These are phyloP conservation scores for Phycodurus eques DNA, from an alignment of 2,113 vertebrate species.

Conservation along the genomic window DNA sequence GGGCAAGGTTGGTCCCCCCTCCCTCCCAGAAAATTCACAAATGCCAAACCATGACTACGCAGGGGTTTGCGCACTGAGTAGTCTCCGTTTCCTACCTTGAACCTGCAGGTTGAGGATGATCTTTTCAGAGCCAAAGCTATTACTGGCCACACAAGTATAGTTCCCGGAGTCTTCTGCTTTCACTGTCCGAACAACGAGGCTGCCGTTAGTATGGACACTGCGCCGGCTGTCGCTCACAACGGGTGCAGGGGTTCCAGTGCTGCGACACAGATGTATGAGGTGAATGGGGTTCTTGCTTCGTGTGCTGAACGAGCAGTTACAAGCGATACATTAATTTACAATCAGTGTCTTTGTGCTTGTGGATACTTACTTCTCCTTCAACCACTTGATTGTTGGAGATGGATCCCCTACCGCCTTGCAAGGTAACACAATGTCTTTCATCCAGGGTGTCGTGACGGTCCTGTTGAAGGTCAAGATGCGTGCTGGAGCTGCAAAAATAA, in stretches of 20 bases:
- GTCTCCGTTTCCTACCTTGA: conserved; percentile 79
- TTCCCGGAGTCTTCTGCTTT: conserved; percentile 98
- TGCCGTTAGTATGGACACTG: conserved; percentile 92
- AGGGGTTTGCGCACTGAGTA: background rate
- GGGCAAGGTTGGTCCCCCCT: no score
- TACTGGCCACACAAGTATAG: conserved; percentile 92
- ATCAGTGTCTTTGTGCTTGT: no score
- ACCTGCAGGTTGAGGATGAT: conserved; percentile 95
- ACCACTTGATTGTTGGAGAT: conserved; percentile 92
- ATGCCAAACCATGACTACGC: background rate
- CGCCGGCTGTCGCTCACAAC: conserved; percentile 91
- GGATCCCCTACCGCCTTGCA: conserved; percentile 96
- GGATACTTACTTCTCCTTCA: conserved; percentile 91
- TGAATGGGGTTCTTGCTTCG: background rate
- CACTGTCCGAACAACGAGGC: conserved; percentile 92
- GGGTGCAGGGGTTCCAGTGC: conserved; percentile 90
- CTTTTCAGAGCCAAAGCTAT: conserved; percentile 95
- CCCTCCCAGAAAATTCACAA: no score
- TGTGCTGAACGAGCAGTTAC: background rate
- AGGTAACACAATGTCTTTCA: conserved; percentile 93
- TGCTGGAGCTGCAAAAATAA: conserved; percentile 81
- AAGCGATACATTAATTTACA: background rate
- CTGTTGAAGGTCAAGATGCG: conserved; percentile 95
- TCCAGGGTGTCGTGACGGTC: conserved; percentile 95
- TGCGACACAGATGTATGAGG: conserved; percentile 42